phyloP scores from a whole-genome alignment of 2,888 invertebrate species.

The Nephrotoma flavescens region DNA sequence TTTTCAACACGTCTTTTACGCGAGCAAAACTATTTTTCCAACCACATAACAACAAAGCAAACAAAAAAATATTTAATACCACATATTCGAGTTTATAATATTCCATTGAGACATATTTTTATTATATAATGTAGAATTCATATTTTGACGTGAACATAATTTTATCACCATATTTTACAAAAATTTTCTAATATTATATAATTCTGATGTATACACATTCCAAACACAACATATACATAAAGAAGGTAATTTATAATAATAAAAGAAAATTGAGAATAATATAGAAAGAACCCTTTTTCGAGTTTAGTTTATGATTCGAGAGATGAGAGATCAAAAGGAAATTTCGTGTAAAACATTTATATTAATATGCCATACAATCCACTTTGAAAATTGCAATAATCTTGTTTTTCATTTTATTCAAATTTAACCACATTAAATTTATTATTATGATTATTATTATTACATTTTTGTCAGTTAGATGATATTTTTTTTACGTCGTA shows the following conservation, averaged over 20 bases:
- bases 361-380: background rate
- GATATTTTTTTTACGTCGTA: background rate
- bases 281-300: background rate
- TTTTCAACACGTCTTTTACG: background rate
- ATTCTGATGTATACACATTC: background rate
- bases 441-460: background rate
- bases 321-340: background rate
- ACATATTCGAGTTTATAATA: background rate
- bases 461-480: background rate
- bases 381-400: background rate
- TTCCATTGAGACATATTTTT: background rate
- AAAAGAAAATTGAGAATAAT: background rate
- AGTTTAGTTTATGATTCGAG: background rate
- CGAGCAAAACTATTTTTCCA: background rate
- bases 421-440: background rate
- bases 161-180: background rate
- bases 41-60: background rate
- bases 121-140: background rate
- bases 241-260: background rate
- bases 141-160: background rate
- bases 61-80: background rate
- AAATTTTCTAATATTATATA: background rate
- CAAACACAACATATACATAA: background rate
- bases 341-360: background rate
- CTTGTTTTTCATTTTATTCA: background rate